Evolutionary conservation across 2,888 invertebrate species (phyloP), one percentile per base, ranked within the genome.

Genomic region (Perdita meconis): DNA sequence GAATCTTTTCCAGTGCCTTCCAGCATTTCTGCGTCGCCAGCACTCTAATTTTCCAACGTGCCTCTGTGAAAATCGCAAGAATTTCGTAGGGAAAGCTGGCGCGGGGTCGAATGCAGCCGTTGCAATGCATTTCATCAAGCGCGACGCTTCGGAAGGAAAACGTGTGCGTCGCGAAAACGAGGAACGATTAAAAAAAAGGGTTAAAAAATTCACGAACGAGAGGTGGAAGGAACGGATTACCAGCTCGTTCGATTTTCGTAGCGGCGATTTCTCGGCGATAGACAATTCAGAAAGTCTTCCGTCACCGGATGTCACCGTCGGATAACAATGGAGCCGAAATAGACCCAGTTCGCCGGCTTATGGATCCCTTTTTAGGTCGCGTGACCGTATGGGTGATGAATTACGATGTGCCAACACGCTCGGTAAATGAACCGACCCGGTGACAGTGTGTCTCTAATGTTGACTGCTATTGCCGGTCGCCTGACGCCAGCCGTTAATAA

Each of bases 321-420:
- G 80, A 81, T 81, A 80, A 67, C 86, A 87, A 88, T 89, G 86
- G 89, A 85, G 78, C 81, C 81, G 84, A 87, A 88, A 85, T 84
- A 82, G 89, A 87, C 86, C 82, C 22, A 76, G 76, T 84, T 84
- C 34, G 77, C 81, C 67, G 78, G 64, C 73, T 85, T 78, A 84
- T n/a, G n/a, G n/a, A n/a, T n/a, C n/a, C n/a, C 30, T 30, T 30
- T 30, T 30, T 30, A 4, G 30, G 3, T 30, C 30, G 6, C 30
- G 6, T 30, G 6, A 6, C n/a, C n/a, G 30, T 6, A 30, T 30
- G 30, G 30, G 3, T 6, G 2, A 30, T 30, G 30, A 30, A 30
- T 6, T 30, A n/a, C n/a, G 42, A 44, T 19, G n/a, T 1, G 19
- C 16, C 10, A 53, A 66, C 24, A 40, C 53, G 56, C 38, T 55